Evolutionary conservation across 2,797 vertebrate species (phyloP), one percentile per base, ranked within the genome.

Genomic region (Neopelma chrysocephalum): DNA sequence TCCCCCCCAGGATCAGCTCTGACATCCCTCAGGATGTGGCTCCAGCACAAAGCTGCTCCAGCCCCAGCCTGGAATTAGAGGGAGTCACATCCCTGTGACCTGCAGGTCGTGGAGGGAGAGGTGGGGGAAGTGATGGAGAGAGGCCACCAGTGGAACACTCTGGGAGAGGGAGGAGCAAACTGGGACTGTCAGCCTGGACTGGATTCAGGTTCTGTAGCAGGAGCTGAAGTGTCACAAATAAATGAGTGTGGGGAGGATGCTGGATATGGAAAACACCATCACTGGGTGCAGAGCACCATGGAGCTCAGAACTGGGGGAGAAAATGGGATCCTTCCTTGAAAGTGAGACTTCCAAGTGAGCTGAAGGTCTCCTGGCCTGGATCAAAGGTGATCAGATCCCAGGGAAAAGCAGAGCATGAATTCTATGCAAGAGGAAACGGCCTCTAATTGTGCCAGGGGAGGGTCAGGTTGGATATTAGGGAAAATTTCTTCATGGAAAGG

Each of bases 211-310:
- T 12, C 17, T 6, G 56, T 23, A 36, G 48, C 12, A 68, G n/a
- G 29, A 27, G 54, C 38, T 69, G 48, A 73, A 34, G 21, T 20
- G 12, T 61, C 11, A 1, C n/a, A 40, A 64, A 53, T 11, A 47
- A 57, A 26, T 26, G 6, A n/a, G 11, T 10, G 2, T 50, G 36
- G 38, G 66, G 15, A 53, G n/a, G n/a, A 8, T 8, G 43, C 1
- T 10, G 70, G 77, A 4, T 20, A 26, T 36, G 47, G 40, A 4
- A 38, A 82, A 34, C 0, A 0, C 16, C 42, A 62, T 11, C 36
- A 38, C 9, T 36, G n/a, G 20, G 12, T 23, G 56, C n/a, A 56
- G 21, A 56, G 20, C 3, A 2, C 51, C 2, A 3, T 0, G 9
- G 64, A 6, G 14, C 40, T 72, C 42, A 38, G 23, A 40, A n/a